These are phyloP conservation scores for Anhinga anhinga DNA, from an alignment of 2,113 vertebrate genomes.

Conservation along the genomic window DNA sequence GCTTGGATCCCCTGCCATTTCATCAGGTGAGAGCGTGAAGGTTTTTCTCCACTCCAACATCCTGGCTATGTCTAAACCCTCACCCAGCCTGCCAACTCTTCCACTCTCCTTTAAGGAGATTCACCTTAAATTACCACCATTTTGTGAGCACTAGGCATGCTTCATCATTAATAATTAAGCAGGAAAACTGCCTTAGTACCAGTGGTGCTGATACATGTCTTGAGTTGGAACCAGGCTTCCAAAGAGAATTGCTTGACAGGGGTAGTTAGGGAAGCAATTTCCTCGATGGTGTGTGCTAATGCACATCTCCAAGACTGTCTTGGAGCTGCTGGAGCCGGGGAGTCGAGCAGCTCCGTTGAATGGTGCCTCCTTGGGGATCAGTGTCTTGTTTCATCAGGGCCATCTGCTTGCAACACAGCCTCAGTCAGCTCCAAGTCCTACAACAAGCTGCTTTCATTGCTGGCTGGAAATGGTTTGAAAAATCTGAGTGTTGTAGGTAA, in stretches of 20 bases:
- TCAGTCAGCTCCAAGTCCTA: background rate
- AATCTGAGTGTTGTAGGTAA: background rate
- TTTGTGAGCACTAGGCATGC: background rate
- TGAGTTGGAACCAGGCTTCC: background rate
- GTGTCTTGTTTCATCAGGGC: constrained; percentile 31
- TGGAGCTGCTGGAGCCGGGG: background rate
- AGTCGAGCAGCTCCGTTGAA: background rate
- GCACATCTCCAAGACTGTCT: background rate
- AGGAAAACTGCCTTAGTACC: background rate
- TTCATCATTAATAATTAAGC: background rate
- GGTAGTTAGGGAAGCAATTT: background rate
- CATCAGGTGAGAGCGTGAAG: background rate
- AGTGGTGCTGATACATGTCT: background rate
- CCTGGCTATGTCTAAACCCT: background rate
- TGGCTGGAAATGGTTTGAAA: constrained; percentile 5
- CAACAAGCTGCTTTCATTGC: constrained; percentile 23
- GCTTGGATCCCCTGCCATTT: background rate
- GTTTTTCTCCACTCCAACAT: background rate
- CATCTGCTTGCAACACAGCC: constrained; percentile 33
- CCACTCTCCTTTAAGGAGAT: background rate
- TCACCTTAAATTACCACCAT: background rate
- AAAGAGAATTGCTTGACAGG: background rate
- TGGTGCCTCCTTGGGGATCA: constrained; percentile 20
- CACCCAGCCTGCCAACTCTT: background rate
- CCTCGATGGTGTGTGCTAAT: background rate